A percentile compares a stretch with the other conserved stretches of the same genome.
These are phyloP conservation scores for Triplophysa dalaica DNA, from an alignment of 2,113 vertebrate genomes.

Conservation along the genomic window DNA sequence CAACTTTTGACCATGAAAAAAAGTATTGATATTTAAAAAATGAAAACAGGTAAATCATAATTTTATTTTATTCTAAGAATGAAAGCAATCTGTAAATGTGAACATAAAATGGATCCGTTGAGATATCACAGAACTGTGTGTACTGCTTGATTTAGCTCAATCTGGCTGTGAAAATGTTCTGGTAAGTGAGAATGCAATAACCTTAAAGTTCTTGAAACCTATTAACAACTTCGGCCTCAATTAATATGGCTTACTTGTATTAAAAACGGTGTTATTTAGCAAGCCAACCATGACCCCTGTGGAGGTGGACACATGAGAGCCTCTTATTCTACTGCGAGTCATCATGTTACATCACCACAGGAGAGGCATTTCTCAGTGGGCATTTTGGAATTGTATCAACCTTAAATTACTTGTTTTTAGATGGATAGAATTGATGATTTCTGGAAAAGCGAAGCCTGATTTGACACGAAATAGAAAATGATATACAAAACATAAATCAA, in stretches of 20 bases:
- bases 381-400: neutral
- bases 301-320: neutral
- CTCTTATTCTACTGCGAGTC: neutral
- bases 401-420: neutral
- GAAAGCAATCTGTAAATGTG: no score
- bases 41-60: no score
- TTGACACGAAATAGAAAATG: neutral
- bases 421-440: neutral
- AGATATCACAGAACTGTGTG: neutral
- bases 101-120: neutral
- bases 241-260: neutral
- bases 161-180: neutral
- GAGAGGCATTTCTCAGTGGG: neutral
- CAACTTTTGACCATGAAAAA: no score
- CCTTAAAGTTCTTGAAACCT: neutral
- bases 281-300: slow-evolving; percentile 12
- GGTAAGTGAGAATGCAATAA: neutral
- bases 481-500: neutral
- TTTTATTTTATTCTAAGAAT: no score
- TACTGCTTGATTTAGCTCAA: neutral
- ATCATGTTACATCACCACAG: neutral
- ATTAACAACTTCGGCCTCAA: neutral
- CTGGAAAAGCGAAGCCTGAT: neutral
- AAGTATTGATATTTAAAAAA: no score
- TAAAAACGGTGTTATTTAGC: slow-evolving; percentile 18